These are phyloP conservation scores for Rotaria socialis DNA, from an alignment of 2,888 invertebrate genomes.

Conservation along the genomic window DNA sequence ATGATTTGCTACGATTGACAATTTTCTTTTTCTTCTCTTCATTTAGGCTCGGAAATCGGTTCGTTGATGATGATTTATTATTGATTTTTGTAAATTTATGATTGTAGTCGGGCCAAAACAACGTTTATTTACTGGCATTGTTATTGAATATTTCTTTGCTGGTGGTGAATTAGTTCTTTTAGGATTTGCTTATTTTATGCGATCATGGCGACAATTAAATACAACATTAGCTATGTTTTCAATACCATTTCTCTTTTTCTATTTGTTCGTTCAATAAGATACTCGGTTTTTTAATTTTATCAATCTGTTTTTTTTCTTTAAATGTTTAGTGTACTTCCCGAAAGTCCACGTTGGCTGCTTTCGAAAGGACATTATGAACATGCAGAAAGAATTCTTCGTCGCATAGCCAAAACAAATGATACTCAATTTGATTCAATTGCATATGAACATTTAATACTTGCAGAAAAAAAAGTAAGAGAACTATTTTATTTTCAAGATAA, in stretches of 20 bases:
- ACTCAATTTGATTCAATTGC: not conserved
- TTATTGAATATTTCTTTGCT: constrained; percentile 44
- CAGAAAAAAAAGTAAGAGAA: not conserved
- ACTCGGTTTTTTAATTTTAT: not conserved
- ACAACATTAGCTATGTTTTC: constrained; percentile 1
- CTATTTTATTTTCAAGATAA: not conserved
- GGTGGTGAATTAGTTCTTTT: constrained; percentile 41
- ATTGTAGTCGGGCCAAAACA: constrained; percentile 4
- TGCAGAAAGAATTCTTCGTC: constrained; percentile 36
- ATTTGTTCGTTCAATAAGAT: constrained; percentile 49
- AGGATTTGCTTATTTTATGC: constrained; percentile 39
- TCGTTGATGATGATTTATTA: not conserved
- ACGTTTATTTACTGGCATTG: constrained; percentile 42
- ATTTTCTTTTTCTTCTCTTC: too few species aligned
- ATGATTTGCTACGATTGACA: too few species aligned
- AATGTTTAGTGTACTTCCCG: constrained; percentile 31
- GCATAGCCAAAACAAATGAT: constrained; percentile 40
- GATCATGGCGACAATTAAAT: constrained; percentile 39
- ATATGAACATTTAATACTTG: not conserved
- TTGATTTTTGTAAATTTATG: not conserved
- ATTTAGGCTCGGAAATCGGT: not conserved
- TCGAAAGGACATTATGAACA: constrained; percentile 18
- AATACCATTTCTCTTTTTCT: constrained; percentile 42
- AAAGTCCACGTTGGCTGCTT: constrained; percentile 44
- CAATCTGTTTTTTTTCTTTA: not conserved